These are phyloP conservation scores for Ganaspis brasiliensis DNA, from an alignment of 2,888 invertebrate species.

Conservation along the genomic window DNA sequence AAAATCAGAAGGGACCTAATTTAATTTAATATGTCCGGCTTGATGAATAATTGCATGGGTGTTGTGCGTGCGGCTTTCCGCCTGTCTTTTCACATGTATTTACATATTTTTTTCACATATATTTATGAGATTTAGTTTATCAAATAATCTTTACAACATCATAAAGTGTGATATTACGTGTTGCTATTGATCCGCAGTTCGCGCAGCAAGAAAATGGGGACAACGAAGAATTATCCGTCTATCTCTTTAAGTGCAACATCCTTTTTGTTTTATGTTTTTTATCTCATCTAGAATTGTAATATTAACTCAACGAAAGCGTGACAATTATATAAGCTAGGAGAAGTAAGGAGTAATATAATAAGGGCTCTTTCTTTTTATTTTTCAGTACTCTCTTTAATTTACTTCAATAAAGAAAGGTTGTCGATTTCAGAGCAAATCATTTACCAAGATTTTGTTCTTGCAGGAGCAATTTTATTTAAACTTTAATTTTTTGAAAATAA, in stretches of 20 bases:
- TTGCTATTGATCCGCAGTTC: conserved; percentile 19
- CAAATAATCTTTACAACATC: not conserved
- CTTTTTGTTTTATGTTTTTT: not conserved
- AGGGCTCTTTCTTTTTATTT: conserved; percentile 8
- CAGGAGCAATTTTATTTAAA: no score
- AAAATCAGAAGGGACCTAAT: conserved; percentile 72
- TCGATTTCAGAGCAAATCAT: not conserved
- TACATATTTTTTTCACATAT: not conserved
- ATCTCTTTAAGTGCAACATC: conserved; percentile 23
- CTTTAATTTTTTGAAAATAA: no score
- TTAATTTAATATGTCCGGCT: conserved; percentile 52
- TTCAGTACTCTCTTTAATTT: not conserved
- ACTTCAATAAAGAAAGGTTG: conserved; percentile 2
- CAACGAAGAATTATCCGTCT: not conserved
- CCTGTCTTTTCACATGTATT: conserved; percentile 53
- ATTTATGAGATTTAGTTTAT: not conserved
- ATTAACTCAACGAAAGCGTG: conserved; percentile 15
- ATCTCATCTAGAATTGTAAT: conserved; percentile 7
- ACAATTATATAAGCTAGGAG: conserved; percentile 23
- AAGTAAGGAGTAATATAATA: conserved; percentile 18
- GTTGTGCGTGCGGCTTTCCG: conserved; percentile 62
- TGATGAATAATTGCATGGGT: conserved; percentile 57
- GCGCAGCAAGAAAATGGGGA: conserved; percentile 25
- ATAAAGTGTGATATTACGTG: conserved; percentile 8
- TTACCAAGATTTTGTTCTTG: no score